phyloP scores from a whole-genome alignment of 2,797 vertebrate genomes.

The Clarias fuscus region DNA sequence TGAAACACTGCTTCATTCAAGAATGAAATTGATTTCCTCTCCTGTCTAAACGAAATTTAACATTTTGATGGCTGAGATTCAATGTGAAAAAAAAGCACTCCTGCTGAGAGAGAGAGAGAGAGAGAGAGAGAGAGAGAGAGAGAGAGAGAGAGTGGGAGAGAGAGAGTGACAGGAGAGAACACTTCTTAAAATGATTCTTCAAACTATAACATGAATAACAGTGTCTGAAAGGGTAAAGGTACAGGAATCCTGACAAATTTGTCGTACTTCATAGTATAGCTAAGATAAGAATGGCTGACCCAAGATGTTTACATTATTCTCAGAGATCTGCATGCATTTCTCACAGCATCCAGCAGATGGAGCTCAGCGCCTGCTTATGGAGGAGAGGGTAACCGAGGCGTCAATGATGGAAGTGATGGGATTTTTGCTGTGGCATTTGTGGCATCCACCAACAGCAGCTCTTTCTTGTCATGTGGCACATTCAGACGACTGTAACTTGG shows the following conservation, averaged over 20 bases:
- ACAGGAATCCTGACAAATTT: not conserved
- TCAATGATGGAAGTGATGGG: not conserved
- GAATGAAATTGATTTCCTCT: slow-evolving; percentile 25
- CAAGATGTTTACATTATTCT: not conserved
- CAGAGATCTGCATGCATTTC: not conserved
- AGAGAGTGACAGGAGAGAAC: not conserved
- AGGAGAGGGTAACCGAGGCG: not conserved
- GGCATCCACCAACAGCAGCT: not conserved
- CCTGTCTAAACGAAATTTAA: slow-evolving; percentile 17
- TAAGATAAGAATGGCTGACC: not conserved
- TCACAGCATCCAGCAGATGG: slow-evolving; percentile 42
- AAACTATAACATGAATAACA: not conserved
- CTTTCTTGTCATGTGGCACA: not conserved
- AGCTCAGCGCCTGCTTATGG: not conserved
- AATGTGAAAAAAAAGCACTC: slow-evolving; percentile 1
- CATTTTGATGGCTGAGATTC: not conserved
- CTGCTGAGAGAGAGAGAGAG: not conserved
- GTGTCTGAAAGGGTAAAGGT: not conserved
- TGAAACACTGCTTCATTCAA: slow-evolving; percentile 18
- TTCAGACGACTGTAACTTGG: not conserved
- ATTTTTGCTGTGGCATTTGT: not conserved
- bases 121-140: not conserved
- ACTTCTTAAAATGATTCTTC: not conserved
- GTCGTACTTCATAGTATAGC: not conserved
- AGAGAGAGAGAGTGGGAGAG: not conserved